Base-by-base conservation (phyloP, 2,797 vertebrate species). In the Chelon auratus region DNA sequence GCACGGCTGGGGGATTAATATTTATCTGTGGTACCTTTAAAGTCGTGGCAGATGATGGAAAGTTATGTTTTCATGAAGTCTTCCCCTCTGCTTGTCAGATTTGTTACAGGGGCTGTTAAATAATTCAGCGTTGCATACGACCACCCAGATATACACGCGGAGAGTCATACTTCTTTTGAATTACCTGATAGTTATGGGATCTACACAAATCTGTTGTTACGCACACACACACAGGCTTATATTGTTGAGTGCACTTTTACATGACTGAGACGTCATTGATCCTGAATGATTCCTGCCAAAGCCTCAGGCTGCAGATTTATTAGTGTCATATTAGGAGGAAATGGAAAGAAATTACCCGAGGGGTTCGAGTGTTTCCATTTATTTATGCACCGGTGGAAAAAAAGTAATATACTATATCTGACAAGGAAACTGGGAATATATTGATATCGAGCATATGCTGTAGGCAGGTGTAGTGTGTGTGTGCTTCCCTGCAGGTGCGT, bases 261-360 rank as follows among this genome's bases (percentile, higher is more conserved):
- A 52, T 59, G 50, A 64, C 69, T 57, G 50, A 78, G 54, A 74
- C 51, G 39, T 73, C 59, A 43, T 60, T 26, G 30, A 42, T 54
- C 15, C 56, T 78, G 82, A 85, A 81, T 78, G 70, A 75, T 61
- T 71, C 58, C 73, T 80, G 58, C 77, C 62, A 52, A 33, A 9
- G 84, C 87, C 73, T 75, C 1, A 15, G 79, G 82, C 82, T 84
- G 68, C 59, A 68, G 70, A 84, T 87, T 68, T 84, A 82, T 91
- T 75, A 84, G 62, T 73, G 83, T 87, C 82, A 82, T 80, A 63
- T 89, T 87, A 80, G 73, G 60, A 81, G 72, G 79, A 86, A 85
- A 89, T 87, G 43, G 82, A 81, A 79, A 62, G 30, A 85, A 53
- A 67, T 62, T 73, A 62, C 63, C 58, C 70, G 53, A 48, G 22